Evolutionary conservation across 2,797 vertebrate genomes (phyloP).

Genomic region (Hippopotamyrus pictus): DNA sequence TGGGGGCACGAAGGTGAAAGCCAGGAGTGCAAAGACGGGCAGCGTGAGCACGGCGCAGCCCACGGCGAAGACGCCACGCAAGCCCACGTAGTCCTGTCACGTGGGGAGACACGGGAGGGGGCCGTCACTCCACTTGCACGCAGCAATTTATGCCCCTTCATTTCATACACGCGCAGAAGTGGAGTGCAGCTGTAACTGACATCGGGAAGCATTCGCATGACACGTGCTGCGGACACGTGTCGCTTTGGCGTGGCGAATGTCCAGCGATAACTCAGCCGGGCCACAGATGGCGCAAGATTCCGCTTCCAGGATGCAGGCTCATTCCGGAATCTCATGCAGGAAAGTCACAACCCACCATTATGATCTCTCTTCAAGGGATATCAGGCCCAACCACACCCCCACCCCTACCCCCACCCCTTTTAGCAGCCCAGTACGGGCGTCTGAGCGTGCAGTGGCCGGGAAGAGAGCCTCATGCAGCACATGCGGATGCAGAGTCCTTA

Average conservation of each 20-base stretch:
- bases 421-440: not conserved
- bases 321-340: not conserved
- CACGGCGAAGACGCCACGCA: slow-evolving; percentile 64
- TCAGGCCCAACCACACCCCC: not conserved
- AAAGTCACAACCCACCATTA: not conserved
- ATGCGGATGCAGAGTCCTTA: not conserved
- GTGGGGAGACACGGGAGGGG: slow-evolving; percentile 5
- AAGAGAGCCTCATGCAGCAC: not conserved
- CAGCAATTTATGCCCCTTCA: not conserved
- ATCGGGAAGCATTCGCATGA: not conserved
- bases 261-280: not conserved
- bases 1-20: slow-evolving; percentile 67
- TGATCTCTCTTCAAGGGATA: not conserved
- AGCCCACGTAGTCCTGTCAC: slow-evolving; percentile 60
- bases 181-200: not conserved
- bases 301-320: not conserved
- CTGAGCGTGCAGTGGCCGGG: not conserved
- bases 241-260: not conserved
- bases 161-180: not conserved
- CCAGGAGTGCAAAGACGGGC: slow-evolving; percentile 69
- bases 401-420: not conserved
- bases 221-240: not conserved
- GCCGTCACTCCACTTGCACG: not conserved
- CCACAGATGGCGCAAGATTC: not conserved
- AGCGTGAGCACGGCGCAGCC: slow-evolving; percentile 63